Percentiles rank a stretch among this genome's conserved stretches.
phyloP scores from a whole-genome alignment of 2,113 vertebrate species.

The Hypanus sabinus region DNA sequence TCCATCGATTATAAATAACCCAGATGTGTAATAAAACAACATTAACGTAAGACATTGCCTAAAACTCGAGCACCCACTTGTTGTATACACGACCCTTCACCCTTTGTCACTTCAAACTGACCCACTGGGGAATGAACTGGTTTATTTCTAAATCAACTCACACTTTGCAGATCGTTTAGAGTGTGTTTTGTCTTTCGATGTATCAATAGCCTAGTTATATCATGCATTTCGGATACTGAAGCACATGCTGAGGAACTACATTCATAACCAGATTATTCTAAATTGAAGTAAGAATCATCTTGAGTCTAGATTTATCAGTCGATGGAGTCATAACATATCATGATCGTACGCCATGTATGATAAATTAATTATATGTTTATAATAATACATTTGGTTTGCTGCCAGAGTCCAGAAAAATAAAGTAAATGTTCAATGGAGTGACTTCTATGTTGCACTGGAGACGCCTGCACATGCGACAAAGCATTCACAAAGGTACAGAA shows the following conservation, averaged over 20 bases:
- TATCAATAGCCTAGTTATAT: neutral
- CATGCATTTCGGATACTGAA: neutral
- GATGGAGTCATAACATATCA: neutral
- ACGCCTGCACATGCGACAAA: neutral
- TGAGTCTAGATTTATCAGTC: neutral
- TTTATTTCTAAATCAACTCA: neutral
- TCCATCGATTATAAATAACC: neutral
- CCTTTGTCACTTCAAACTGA: slow-evolving; percentile 12
- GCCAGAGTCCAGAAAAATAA: neutral
- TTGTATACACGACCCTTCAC: neutral
- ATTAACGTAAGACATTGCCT: neutral
- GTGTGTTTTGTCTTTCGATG: neutral
- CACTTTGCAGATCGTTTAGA: neutral
- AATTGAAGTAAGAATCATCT: neutral
- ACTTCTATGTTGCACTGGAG: neutral
- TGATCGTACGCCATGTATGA: neutral
- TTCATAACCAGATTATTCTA: neutral
- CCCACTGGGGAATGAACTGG: neutral
- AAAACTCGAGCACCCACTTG: neutral
- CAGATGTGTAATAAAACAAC: neutral
- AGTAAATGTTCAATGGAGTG: neutral
- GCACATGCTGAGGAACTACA: neutral
- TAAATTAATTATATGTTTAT: neutral
- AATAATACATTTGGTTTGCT: neutral
- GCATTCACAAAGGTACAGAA: neutral